Conservation (phyloP, 2,113 vertebrate species). For the Gasterosteus nipponicus region DNA sequence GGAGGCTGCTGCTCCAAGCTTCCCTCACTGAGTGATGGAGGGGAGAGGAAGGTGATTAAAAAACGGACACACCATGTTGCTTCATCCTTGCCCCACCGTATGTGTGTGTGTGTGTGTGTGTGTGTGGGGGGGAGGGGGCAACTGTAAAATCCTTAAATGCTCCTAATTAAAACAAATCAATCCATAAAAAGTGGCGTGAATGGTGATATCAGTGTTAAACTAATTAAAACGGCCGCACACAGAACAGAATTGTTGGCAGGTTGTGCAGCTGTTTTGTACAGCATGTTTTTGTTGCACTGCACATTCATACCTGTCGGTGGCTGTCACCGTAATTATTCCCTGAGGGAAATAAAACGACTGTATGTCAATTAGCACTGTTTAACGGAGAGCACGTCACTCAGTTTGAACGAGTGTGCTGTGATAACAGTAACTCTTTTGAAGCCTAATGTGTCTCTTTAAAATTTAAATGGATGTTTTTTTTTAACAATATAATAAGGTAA, state of each 20-base stretch:
- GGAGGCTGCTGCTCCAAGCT: slow-evolving; percentile 42
- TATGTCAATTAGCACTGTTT: slow-evolving; percentile 66
- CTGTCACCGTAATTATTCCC: slow-evolving; percentile 66
- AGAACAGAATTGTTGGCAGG: not conserved
- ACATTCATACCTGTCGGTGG: slow-evolving; percentile 58
- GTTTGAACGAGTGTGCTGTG: slow-evolving; percentile 43
- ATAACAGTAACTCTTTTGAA: slow-evolving; percentile 34
- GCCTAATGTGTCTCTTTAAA: slow-evolving; percentile 16
- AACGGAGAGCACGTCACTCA: slow-evolving; percentile 42
- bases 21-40: slow-evolving; percentile 22
- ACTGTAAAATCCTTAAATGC: slow-evolving; percentile 13
- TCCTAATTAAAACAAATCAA: not conserved
- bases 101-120: slow-evolving; percentile 14
- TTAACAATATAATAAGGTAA: slow-evolving; percentile 17
- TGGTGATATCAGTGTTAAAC: not conserved
- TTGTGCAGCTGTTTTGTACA: slow-evolving; percentile 44
- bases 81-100: slow-evolving; percentile 46
- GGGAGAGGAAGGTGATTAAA: slow-evolving; percentile 61
- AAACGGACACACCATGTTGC: slow-evolving; percentile 40
- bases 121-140: slow-evolving; percentile 17
- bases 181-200: not conserved
- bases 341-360: slow-evolving; percentile 53
- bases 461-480: not conserved
- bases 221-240: slow-evolving; percentile 32
- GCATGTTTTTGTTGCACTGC: slow-evolving; percentile 41